phyloP scores from a whole-genome alignment of 2,797 vertebrate genomes.

The Chrysolophus pictus region DNA sequence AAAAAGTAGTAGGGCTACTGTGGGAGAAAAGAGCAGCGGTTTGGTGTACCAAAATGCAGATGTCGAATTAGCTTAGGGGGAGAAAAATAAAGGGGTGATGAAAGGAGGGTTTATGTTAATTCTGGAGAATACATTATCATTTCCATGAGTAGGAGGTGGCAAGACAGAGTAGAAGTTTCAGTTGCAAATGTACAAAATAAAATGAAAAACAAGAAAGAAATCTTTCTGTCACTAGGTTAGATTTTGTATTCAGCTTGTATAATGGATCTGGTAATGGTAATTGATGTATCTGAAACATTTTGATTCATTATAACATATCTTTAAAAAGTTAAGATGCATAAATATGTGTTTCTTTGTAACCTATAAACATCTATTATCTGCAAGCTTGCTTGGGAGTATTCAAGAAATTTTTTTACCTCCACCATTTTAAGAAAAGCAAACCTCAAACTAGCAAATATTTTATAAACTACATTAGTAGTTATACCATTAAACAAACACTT shows the following conservation, averaged over 20 bases:
- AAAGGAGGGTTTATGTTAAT: not conserved
- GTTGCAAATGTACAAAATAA: too few species aligned
- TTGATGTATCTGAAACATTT: too few species aligned
- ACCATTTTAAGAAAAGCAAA: not conserved
- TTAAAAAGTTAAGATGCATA: not conserved
- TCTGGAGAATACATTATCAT: not conserved
- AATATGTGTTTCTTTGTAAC: not conserved
- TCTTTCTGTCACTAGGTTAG: too few species aligned
- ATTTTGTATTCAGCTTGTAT: too few species aligned
- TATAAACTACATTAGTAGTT: not conserved
- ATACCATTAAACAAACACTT: not conserved
- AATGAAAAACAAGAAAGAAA: too few species aligned
- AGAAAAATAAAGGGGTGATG: not conserved
- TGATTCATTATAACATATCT: not conserved
- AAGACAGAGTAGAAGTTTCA: not conserved
- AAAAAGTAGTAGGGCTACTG: not conserved
- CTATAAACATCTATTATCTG: not conserved
- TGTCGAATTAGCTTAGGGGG: not conserved
- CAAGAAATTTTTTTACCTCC: not conserved
- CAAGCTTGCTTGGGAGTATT: not conserved
- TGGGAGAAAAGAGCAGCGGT: not conserved
- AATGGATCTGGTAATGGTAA: too few species aligned
- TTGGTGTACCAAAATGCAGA: not conserved
- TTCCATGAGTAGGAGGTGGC: not conserved
- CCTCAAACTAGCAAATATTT: not conserved